Conservation (phyloP, 1,140 invertebrate species). For the Drosophila mayri region DNA sequence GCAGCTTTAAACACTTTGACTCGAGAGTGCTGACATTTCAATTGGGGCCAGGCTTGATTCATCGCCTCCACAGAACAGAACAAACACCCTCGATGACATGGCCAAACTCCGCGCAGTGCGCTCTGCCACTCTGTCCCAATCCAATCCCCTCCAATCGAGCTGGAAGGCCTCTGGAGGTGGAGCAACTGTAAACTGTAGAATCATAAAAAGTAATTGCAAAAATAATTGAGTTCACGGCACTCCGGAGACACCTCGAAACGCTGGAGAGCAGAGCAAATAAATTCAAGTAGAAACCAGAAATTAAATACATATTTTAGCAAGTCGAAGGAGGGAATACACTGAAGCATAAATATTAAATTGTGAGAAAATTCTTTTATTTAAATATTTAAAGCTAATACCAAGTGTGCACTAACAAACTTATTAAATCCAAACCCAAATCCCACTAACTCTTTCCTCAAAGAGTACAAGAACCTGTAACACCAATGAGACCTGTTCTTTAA, state of each 20-base stretch:
- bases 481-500: conserved; percentile 11
- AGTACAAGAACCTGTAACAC: neutral
- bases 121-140: conserved; percentile 3
- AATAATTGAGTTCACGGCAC: conserved; percentile 80
- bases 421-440: neutral
- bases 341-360: neutral
- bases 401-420: too few species aligned
- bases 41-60: conserved; percentile 62
- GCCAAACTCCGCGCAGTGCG: conserved; percentile 19
- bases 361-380: neutral
- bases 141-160: conserved; percentile 27
- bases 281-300: conserved; percentile 53
- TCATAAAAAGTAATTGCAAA: conserved; percentile 75
- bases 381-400: too few species aligned
- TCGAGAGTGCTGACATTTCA: conserved; percentile 71
- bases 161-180: conserved; percentile 35
- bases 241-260: conserved; percentile 55
- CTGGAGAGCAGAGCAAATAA: conserved; percentile 42
- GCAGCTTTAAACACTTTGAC: conserved; percentile 18
- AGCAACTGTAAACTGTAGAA: conserved; percentile 56
- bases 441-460: neutral
- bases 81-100: conserved; percentile 41
- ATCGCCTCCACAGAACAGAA: conserved; percentile 42
- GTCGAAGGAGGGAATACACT: conserved; percentile 28
- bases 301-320: conserved; percentile 5